phyloP scores from a whole-genome alignment of 2,797 vertebrate genomes.

The Eleutherodactylus coqui region DNA sequence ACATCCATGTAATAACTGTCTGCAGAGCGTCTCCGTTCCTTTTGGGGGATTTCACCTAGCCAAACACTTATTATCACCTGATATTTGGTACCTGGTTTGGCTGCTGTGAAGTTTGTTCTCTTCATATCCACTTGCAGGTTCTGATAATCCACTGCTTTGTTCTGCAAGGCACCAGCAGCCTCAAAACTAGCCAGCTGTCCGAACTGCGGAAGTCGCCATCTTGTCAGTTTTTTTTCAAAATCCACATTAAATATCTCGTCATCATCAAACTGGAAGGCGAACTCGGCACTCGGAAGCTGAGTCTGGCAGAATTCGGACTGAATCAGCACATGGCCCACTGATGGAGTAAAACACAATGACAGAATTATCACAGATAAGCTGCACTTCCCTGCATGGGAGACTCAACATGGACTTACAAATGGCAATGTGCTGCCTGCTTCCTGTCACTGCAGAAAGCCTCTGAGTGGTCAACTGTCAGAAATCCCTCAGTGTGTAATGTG shows the following conservation, averaged over 20 bases:
- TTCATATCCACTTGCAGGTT: neutral
- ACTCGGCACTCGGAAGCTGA: slow-evolving; percentile 42
- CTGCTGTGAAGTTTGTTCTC: neutral
- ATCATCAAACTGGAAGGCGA: neutral
- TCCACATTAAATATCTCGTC: slow-evolving; percentile 51
- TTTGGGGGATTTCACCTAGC: no score
- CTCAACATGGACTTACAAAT: no score
- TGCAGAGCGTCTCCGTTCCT: no score
- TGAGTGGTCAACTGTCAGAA: no score
- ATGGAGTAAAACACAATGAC: neutral
- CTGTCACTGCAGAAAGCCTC: no score
- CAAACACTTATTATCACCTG: no score
- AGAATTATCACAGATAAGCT: neutral
- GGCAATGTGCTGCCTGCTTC: no score
- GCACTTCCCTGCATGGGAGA: no score
- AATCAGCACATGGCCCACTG: neutral
- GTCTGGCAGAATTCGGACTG: neutral
- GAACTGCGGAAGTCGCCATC: slow-evolving; percentile 49
- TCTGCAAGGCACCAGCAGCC: slow-evolving; percentile 31
- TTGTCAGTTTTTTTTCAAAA: slow-evolving; percentile 24
- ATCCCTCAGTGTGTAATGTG: no score
- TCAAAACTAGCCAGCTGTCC: accelerated
- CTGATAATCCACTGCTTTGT: accelerated
- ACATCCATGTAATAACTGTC: no score
- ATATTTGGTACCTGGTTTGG: neutral